Percentiles rank a stretch among this genome's conserved stretches.
phyloP scores from a whole-genome alignment of 64 coral and sea anemone genomes.

The Montipora sp. region DNA sequence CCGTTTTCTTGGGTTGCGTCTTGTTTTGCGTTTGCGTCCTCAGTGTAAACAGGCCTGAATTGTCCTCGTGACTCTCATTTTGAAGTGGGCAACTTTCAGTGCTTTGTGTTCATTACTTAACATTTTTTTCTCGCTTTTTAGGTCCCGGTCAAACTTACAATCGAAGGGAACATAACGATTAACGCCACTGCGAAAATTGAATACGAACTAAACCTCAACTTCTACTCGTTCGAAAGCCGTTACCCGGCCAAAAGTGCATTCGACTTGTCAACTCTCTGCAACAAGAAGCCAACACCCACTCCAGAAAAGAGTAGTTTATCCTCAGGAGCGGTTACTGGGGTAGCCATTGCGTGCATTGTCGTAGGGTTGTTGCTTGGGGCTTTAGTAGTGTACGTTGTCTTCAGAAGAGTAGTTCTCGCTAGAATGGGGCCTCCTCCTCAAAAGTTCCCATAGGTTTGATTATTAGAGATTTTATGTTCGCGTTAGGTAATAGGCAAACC shows the following conservation, averaged over 20 bases:
- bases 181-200: constrained; percentile 3
- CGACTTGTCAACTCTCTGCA: neutral
- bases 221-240: constrained; percentile 44
- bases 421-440: constrained; percentile 34
- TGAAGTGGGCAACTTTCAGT: too few relatives aligned
- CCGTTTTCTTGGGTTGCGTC: too few relatives aligned
- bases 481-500: too few relatives aligned
- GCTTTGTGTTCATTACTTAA: too few relatives aligned
- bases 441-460: neutral
- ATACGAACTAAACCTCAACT: neutral
- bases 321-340: constrained; percentile 11
- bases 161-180: constrained; percentile 2
- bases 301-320: neutral
- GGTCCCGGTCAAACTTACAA: constrained; percentile 23
- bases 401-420: neutral
- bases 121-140: neutral
- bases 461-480: too few relatives aligned
- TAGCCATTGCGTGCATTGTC: constrained; percentile 6
- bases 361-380: neutral
- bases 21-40: too few relatives aligned
- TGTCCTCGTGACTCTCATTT: too few relatives aligned
- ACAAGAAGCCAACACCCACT: neutral
- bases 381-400: neutral
- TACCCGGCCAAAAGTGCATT: neutral
- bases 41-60: too few relatives aligned